These are phyloP conservation scores for Parochlus steinenii DNA, from an alignment of 2,888 invertebrate genomes.

Conservation along the genomic window DNA sequence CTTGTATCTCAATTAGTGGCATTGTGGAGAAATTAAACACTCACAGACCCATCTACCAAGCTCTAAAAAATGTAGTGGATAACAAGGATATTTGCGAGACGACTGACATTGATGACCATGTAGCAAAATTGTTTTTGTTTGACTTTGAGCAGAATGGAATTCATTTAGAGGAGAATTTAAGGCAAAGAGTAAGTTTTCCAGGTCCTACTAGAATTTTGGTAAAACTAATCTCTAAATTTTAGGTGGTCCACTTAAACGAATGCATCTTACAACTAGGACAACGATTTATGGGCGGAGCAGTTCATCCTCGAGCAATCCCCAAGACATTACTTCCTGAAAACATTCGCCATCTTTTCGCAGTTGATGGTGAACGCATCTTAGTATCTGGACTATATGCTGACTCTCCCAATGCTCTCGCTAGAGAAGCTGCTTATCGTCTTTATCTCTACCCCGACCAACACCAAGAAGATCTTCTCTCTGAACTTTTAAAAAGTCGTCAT, in stretches of 20 bases:
- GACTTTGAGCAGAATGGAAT: constrained; percentile 98
- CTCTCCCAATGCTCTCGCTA: constrained; percentile 54
- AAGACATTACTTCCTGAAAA: constrained; percentile 49
- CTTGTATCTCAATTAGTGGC: constrained; percentile 73
- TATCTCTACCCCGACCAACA: constrained; percentile 61
- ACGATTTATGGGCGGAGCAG: constrained; percentile 61
- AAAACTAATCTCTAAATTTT: too few relatives aligned
- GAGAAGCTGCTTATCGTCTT: constrained; percentile 78
- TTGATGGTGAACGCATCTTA: constrained; percentile 53
- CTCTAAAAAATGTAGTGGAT: constrained; percentile 51
- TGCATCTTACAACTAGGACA: constrained; percentile 70
- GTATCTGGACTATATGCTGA: constrained; percentile 74
- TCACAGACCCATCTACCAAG: constrained; percentile 64
- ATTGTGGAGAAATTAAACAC: constrained; percentile 94
- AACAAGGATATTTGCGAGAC: constrained; percentile 49
- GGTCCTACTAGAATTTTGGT: too few relatives aligned
- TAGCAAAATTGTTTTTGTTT: constrained; percentile 77
- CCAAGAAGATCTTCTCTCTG: constrained; percentile 58
- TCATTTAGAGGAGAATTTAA: constrained; percentile 60
- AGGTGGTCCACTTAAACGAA: constrained; percentile 82
- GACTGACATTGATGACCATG: constrained; percentile 63
- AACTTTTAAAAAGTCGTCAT: constrained; percentile 56
- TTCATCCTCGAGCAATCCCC: constrained; percentile 47
- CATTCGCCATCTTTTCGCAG: constrained; percentile 50
- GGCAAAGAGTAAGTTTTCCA: too few relatives aligned